Evolutionary conservation across 2,888 invertebrate genomes (phyloP).

Genomic region (Chalcis sispes): DNA sequence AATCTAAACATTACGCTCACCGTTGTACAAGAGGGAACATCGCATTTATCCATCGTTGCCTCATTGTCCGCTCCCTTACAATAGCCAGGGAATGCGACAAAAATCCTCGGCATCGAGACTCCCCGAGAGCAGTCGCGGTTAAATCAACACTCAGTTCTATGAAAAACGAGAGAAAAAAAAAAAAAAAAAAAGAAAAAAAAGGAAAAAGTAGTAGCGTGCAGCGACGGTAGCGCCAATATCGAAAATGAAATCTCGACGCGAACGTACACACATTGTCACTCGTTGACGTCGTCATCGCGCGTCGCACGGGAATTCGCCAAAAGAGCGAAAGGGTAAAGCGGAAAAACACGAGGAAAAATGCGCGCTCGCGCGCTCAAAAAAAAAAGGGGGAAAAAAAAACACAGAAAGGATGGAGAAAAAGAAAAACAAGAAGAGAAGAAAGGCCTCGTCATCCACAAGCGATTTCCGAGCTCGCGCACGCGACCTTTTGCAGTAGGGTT

Average conservation of each 20-base stretch:
- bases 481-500: too few relatives aligned
- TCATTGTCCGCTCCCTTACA: too few relatives aligned
- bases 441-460: constrained; percentile 19
- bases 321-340: background rate
- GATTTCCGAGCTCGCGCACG: constrained; percentile 12
- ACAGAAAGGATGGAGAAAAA: background rate
- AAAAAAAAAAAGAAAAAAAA: too few relatives aligned
- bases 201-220: too few relatives aligned
- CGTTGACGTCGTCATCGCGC: too few relatives aligned
- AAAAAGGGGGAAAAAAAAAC: background rate
- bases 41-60: too few relatives aligned
- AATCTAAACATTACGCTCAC: too few relatives aligned
- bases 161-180: too few relatives aligned
- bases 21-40: too few relatives aligned
- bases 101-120: too few relatives aligned
- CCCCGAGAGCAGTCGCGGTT: constrained; percentile 1
- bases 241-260: constrained; percentile 18
- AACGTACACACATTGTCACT: background rate
- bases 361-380: too few relatives aligned
- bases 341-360: background rate
- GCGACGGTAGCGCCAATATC: background rate
- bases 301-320: background rate
- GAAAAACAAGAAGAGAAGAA: background rate
- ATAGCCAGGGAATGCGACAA: too few relatives aligned
- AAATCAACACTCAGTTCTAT: constrained; percentile 4